phyloP scores from a whole-genome alignment of 2,797 vertebrate species.

The Manis crassicaudata region DNA sequence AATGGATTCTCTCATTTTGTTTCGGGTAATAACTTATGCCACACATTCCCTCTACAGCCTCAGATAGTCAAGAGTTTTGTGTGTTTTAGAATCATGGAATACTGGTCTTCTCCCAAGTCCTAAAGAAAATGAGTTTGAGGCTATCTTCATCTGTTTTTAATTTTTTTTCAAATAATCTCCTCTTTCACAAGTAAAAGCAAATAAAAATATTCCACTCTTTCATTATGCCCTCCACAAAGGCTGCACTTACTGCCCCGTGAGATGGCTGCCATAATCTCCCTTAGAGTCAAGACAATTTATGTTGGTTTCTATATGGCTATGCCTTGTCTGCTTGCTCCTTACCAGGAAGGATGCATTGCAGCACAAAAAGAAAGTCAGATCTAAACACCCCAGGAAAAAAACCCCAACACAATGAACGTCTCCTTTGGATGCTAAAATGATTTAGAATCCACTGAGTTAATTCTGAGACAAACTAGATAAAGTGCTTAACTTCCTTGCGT shows the following conservation, averaged over 20 bases:
- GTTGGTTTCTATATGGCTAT: not conserved
- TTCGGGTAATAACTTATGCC: not conserved
- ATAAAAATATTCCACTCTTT: not conserved
- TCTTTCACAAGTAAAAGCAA: slow-evolving; percentile 14
- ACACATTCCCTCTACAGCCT: not conserved
- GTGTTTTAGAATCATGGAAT: not conserved
- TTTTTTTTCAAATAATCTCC: slow-evolving; percentile 16
- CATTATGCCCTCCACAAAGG: not conserved
- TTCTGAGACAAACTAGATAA: slow-evolving; percentile 1
- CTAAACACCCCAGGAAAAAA: not conserved
- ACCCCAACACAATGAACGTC: not conserved
- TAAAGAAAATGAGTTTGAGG: slow-evolving; percentile 38
- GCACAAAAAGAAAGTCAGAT: not conserved
- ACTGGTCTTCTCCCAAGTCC: not conserved
- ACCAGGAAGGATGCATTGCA: not conserved
- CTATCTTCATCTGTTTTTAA: not conserved
- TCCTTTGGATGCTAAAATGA: not conserved
- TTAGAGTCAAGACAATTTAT: not conserved
- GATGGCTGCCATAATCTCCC: not conserved
- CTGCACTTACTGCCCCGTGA: not conserved
- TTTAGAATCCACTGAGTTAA: not conserved
- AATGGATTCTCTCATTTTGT: not conserved
- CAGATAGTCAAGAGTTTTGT: not conserved
- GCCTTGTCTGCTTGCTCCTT: not conserved
- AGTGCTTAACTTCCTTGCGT: not conserved